These are phyloP conservation scores for Hydrolagus colliei DNA, from an alignment of 2,797 vertebrate genomes.

Conservation along the genomic window DNA sequence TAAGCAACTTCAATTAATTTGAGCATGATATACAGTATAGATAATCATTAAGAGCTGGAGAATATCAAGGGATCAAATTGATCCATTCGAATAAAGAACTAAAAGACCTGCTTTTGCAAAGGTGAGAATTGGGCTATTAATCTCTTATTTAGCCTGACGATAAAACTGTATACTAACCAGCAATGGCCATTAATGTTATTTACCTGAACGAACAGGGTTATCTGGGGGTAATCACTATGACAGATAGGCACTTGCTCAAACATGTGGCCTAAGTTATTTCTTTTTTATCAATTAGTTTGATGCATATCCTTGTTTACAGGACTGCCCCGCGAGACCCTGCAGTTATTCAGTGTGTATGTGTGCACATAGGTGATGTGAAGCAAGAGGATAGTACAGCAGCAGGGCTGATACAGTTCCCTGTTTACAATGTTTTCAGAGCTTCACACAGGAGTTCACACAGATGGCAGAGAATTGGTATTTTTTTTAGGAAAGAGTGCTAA, in stretches of 20 bases:
- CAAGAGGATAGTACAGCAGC: too few species aligned
- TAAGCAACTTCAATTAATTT: background rate
- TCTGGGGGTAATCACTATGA: background rate
- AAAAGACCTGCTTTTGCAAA: background rate
- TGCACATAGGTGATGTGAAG: too few species aligned
- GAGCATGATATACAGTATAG: background rate
- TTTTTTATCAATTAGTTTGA: constrained; percentile 9
- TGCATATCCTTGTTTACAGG: background rate
- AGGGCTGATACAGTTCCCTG: too few species aligned
- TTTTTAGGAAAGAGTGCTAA: too few species aligned
- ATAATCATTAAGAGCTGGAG: background rate
- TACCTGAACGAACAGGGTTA: background rate
- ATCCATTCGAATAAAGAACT: background rate
- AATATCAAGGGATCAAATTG: constrained; percentile 3
- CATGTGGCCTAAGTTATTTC: background rate
- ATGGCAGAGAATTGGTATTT: too few species aligned
- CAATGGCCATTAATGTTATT: background rate
- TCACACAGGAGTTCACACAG: too few species aligned
- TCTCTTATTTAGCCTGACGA: background rate
- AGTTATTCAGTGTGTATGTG: too few species aligned
- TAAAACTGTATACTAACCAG: constrained; percentile 6
- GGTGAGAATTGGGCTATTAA: background rate
- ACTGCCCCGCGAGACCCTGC: background rate
- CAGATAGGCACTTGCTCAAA: background rate
- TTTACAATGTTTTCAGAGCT: too few species aligned